phyloP scores from a whole-genome alignment of 2,888 invertebrate genomes.

The Diadegma fenestrale region DNA sequence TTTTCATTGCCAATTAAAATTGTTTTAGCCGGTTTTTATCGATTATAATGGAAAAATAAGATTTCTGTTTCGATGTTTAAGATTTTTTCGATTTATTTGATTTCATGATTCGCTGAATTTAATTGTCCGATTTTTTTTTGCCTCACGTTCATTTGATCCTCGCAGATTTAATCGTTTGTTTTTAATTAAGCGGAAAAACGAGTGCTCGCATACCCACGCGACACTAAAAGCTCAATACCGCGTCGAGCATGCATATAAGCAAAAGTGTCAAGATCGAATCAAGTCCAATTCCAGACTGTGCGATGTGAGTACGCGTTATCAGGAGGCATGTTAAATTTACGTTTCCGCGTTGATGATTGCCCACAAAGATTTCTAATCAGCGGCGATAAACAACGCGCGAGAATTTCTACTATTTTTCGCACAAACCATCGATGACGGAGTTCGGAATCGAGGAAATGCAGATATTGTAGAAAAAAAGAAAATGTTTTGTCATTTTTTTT shows the following conservation, averaged over 20 bases:
- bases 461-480: neutral
- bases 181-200: neutral
- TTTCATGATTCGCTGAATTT: neutral
- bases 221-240: neutral
- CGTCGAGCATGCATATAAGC: neutral
- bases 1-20: conserved; percentile 86
- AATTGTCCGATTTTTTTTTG: neutral
- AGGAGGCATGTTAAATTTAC: conserved; percentile 47
- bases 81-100: neutral
- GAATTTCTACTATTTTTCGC: neutral
- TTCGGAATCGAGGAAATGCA: neutral
- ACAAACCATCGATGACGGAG: neutral
- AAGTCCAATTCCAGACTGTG: conserved; percentile 56
- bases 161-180: conserved; percentile 1
- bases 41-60: neutral
- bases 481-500: neutral
- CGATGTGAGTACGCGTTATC: conserved; percentile 48
- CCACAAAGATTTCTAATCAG: conserved; percentile 8
- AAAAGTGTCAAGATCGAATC: conserved; percentile 37
- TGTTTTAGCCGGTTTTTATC: conserved; percentile 9
- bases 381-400: neutral
- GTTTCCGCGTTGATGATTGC: conserved; percentile 12
- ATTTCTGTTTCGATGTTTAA: neutral
- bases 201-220: neutral
- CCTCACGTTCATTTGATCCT: neutral